Conservation (phyloP, 1,140 invertebrate genomes). For the Drosophila nebulosa region DNA sequence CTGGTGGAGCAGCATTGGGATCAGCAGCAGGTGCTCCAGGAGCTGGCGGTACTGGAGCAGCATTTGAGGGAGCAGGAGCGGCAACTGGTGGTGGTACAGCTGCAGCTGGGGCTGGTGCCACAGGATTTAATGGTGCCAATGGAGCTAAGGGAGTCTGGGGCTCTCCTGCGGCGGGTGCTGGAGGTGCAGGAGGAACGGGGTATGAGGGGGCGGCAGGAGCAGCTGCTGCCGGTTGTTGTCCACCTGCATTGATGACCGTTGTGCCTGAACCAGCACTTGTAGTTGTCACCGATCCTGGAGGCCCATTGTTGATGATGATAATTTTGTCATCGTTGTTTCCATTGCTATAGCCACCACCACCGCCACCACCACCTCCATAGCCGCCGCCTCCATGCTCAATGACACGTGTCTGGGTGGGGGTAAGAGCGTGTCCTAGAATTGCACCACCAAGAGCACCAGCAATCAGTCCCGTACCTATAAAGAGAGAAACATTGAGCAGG, state of each 20-base stretch:
- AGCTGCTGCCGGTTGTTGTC: slow-evolving; percentile 39
- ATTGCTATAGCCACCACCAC: slow-evolving; percentile 37
- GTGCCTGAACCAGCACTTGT: slow-evolving; percentile 56
- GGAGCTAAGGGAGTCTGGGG: slow-evolving; percentile 64
- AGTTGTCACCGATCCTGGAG: slow-evolving; percentile 73
- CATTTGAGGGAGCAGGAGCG: slow-evolving; percentile 80
- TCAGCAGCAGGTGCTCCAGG: slow-evolving; percentile 33
- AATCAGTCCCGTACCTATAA: slow-evolving; percentile 64
- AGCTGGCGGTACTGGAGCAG: slow-evolving; percentile 11
- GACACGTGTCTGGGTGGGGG: slow-evolving; percentile 63
- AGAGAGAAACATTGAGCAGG: not conserved
- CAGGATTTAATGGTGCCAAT: slow-evolving; percentile 20
- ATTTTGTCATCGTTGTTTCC: slow-evolving; percentile 57
- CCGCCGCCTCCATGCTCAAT: slow-evolving; percentile 41
- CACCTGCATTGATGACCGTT: slow-evolving; percentile 64
- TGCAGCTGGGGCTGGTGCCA: slow-evolving; percentile 77
- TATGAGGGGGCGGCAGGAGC: slow-evolving; percentile 61
- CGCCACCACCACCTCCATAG: slow-evolving; percentile 24
- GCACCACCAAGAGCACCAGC: slow-evolving; percentile 73
- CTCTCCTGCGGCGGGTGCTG: slow-evolving; percentile 2
- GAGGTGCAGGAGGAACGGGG: slow-evolving; percentile 45
- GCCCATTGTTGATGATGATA: slow-evolving; percentile 78
- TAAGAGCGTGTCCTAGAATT: slow-evolving; percentile 66
- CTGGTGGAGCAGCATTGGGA: slow-evolving; percentile 39
- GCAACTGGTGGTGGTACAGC: slow-evolving; percentile 72